A percentile compares a stretch with the other conserved stretches of the same genome.
These are phyloP conservation scores for Epinotia brunnichana DNA, from an alignment of 2,888 invertebrate species.

Conservation along the genomic window DNA sequence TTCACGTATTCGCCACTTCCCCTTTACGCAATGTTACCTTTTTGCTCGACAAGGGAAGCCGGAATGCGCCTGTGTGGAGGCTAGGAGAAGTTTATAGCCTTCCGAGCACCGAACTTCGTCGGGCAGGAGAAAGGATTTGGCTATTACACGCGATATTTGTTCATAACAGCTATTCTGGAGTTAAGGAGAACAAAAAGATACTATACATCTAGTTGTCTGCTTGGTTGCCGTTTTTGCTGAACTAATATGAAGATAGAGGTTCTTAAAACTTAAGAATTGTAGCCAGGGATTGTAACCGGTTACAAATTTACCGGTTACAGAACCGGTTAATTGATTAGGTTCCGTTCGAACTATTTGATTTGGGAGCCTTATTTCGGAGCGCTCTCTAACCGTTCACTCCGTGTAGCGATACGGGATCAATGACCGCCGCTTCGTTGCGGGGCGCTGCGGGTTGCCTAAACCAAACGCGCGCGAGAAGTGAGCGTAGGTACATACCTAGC, in stretches of 20 bases:
- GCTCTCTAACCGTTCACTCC: too few relatives aligned
- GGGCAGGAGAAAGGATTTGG: constrained; percentile 39
- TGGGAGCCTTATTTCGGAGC: too few relatives aligned
- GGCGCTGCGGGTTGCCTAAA: too few relatives aligned
- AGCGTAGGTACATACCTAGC: too few relatives aligned
- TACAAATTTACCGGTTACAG: too few relatives aligned
- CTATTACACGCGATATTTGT: constrained; percentile 38
- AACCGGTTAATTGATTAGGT: too few relatives aligned
- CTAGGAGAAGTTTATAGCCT: constrained; percentile 36
- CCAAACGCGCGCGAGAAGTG: too few relatives aligned
- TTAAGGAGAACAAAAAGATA: constrained; percentile 23
- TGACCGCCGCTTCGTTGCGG: too few relatives aligned
- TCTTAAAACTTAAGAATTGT: constrained; percentile 23
- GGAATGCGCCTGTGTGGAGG: constrained; percentile 23
- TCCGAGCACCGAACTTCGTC: constrained; percentile 35
- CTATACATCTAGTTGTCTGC: constrained; percentile 5
- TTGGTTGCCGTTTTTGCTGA: constrained; percentile 23
- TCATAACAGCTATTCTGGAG: constrained; percentile 11
- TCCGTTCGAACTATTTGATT: too few relatives aligned
- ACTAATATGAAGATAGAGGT: constrained; percentile 14
- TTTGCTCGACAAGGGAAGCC: constrained; percentile 29
- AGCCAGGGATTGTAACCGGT: too few relatives aligned
- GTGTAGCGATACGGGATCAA: too few relatives aligned
- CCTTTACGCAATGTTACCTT: constrained; percentile 41
- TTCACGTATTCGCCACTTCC: constrained; percentile 49